Evolutionary conservation across 2,797 vertebrate genomes (phyloP).

Genomic region (Siniperca undulata): DNA sequence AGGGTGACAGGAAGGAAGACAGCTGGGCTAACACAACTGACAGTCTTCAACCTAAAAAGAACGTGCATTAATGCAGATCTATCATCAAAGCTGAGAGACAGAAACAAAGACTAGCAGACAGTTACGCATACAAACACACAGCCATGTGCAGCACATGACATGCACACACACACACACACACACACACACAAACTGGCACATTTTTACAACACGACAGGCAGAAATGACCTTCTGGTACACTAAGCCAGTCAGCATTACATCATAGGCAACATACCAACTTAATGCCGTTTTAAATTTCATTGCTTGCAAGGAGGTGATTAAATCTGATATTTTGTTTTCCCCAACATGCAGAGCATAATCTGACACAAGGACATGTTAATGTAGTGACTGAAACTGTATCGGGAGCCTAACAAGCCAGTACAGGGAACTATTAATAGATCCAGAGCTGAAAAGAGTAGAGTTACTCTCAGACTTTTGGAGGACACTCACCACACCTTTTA

Average conservation of each 20-base stretch:
- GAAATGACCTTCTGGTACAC: slow-evolving; percentile 1
- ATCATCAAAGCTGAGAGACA: neutral
- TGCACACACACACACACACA: neutral
- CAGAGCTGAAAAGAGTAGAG: slow-evolving; percentile 37
- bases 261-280: neutral
- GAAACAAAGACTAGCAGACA: neutral
- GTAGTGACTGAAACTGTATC: slow-evolving; percentile 57
- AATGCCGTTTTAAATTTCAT: slow-evolving; percentile 12
- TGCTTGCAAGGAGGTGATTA: slow-evolving; percentile 25
- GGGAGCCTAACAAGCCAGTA: slow-evolving; percentile 41
- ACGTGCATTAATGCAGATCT: neutral
- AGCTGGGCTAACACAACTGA: slow-evolving; percentile 27
- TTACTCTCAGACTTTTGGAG: slow-evolving; percentile 24
- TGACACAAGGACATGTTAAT: slow-evolving; percentile 49
- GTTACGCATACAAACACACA: slow-evolving; percentile 1
- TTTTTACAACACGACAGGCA: neutral
- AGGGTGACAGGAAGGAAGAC: slow-evolving; percentile 32
- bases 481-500: slow-evolving; percentile 14
- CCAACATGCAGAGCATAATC: slow-evolving; percentile 45
- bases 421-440: slow-evolving; percentile 74
- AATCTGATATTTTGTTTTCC: slow-evolving; percentile 69
- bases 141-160: neutral
- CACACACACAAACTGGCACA: neutral
- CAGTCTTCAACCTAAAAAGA: neutral
- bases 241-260: slow-evolving; percentile 25